phyloP scores from a whole-genome alignment of 35 echinoderm and acorn worm genomes.

The Diadema setosum region DNA sequence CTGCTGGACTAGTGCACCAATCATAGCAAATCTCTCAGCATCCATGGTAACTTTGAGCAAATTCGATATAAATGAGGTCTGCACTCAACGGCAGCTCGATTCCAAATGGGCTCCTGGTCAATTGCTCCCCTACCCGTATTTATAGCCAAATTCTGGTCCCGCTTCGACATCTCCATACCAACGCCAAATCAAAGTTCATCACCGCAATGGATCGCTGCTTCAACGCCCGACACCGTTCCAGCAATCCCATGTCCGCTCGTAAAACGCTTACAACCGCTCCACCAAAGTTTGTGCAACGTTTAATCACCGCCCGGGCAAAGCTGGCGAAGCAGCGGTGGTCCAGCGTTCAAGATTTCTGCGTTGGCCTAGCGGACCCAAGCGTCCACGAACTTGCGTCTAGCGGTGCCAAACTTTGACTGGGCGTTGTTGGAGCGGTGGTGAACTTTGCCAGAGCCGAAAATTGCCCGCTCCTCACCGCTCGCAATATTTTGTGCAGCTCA shows the following conservation, averaged over 20 bases:
- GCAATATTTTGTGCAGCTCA: neutral
- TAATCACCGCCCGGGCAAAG: neutral
- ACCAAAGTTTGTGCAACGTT: neutral
- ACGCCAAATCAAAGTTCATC: neutral
- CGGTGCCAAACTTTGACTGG: neutral
- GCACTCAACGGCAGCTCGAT: too few relatives aligned
- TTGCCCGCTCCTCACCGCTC: constrained; percentile 1
- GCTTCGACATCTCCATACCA: neutral
- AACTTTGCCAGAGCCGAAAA: neutral
- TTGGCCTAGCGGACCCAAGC: neutral
- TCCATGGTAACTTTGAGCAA: too few relatives aligned
- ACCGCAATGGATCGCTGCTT: constrained; percentile 5
- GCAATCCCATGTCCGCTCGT: constrained; percentile 2
- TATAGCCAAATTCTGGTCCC: too few relatives aligned
- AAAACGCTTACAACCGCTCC: neutral
- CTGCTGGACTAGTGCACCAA: too few relatives aligned
- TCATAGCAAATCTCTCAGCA: too few relatives aligned
- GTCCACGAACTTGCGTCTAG: neutral
- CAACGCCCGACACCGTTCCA: neutral
- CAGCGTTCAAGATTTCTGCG: constrained; percentile 13
- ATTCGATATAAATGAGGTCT: too few relatives aligned
- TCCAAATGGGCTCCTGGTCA: too few relatives aligned
- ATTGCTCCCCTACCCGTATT: too few relatives aligned
- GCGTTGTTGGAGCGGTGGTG: neutral
- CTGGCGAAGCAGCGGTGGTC: neutral